Evolutionary conservation across 64 coral and sea anemone species (phyloP).

Genomic region (Orbicella faveolata): DNA sequence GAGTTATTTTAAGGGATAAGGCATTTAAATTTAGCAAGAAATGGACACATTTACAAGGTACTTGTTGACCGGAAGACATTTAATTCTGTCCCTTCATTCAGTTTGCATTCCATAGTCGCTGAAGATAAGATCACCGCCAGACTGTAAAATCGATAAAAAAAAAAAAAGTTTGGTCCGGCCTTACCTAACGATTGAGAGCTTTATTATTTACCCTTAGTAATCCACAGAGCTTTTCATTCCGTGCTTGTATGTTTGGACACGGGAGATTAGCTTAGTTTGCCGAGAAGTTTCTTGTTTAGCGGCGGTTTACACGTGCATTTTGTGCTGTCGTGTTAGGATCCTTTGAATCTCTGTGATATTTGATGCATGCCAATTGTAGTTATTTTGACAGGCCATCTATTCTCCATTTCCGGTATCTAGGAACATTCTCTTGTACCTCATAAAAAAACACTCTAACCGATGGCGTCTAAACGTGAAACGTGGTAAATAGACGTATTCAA

Average conservation of each 20-base stretch:
- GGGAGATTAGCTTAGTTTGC: background rate
- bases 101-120: conserved; percentile 32
- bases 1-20: background rate
- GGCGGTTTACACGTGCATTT: background rate
- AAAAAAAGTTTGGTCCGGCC: background rate
- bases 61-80: conserved; percentile 37
- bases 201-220: background rate
- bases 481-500: background rate
- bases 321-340: background rate
- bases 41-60: conserved; percentile 13
- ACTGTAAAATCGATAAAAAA: background rate
- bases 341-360: conserved; percentile 30
- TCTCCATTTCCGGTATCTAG: conserved; percentile 34
- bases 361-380: conserved; percentile 45
- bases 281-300: background rate
- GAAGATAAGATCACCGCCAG: conserved; percentile 5
- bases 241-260: conserved; percentile 1
- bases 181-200: background rate
- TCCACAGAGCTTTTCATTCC: background rate
- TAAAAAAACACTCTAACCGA: background rate
- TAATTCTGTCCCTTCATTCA: background rate
- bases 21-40: background rate
- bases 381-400: conserved; percentile 46
- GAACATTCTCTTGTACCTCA: conserved; percentile 37
- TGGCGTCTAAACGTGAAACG: background rate